These are phyloP conservation scores for Tor tambroides DNA, from an alignment of 2,113 vertebrate species.

Conservation along the genomic window DNA sequence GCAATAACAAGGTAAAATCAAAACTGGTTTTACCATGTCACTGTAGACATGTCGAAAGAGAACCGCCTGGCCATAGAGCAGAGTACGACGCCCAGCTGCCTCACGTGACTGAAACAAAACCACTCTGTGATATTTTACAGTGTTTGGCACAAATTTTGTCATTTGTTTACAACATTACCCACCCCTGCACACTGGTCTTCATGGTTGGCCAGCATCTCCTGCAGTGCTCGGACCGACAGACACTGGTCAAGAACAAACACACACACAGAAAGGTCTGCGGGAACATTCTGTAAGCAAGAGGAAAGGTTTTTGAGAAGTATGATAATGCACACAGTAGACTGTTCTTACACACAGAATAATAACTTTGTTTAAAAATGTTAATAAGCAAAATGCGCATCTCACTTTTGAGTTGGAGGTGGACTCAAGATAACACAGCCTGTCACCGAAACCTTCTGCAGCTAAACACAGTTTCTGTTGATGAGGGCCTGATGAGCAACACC, in stretches of 20 bases:
- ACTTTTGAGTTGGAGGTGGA: slow-evolving; percentile 94
- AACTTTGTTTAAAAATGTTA: not conserved
- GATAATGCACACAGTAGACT: not conserved
- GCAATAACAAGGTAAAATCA: not conserved
- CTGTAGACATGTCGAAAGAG: slow-evolving; percentile 92
- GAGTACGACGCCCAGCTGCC: slow-evolving; percentile 85
- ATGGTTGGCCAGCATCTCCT: slow-evolving; percentile 73
- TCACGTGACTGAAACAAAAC: slow-evolving; percentile 77
- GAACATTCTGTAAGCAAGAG: slow-evolving; percentile 72
- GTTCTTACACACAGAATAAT: not conserved
- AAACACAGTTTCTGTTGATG: slow-evolving; percentile 91
- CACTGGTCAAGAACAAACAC: slow-evolving; percentile 75
- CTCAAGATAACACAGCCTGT: slow-evolving; percentile 89
- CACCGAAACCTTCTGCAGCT: slow-evolving; percentile 92
- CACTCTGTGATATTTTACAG: not conserved
- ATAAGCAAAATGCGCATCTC: not conserved
- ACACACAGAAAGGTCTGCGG: slow-evolving; percentile 75
- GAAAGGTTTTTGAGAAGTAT: not conserved
- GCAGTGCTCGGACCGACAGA: slow-evolving; percentile 78
- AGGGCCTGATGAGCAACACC: slow-evolving; percentile 83
- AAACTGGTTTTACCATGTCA: slow-evolving; percentile 82
- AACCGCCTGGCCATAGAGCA: slow-evolving; percentile 92
- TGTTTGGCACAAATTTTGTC: not conserved
- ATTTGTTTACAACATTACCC: slow-evolving; percentile 1
- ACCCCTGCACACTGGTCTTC: slow-evolving; percentile 66